Conservation (phyloP, 2,797 vertebrate genomes). For the Cynopterus sphinx region DNA sequence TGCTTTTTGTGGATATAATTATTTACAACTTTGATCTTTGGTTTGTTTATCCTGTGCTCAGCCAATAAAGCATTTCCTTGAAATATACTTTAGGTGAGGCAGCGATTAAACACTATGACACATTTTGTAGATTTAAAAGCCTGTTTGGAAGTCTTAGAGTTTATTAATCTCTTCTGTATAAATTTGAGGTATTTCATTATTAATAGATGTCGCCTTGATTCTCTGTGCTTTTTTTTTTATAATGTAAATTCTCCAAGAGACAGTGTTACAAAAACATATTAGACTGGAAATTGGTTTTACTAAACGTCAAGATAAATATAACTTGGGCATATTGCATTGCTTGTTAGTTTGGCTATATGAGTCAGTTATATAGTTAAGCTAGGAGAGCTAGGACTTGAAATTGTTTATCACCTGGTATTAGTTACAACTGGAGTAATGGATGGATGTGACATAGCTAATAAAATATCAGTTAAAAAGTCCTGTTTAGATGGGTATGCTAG, state of each 20-base stretch:
- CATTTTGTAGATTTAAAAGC: conserved; percentile 27
- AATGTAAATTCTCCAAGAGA: not conserved
- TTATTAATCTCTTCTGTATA: not conserved
- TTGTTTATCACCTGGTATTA: not conserved
- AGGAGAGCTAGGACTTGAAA: not conserved
- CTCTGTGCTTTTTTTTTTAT: not conserved
- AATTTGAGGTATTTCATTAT: conserved; percentile 17
- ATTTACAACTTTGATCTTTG: not conserved
- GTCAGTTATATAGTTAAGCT: not conserved
- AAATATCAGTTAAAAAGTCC: not conserved
- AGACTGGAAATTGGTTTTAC: not conserved
- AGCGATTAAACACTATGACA: not conserved
- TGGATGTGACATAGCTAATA: not conserved
- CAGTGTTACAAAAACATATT: not conserved
- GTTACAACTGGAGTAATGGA: not conserved
- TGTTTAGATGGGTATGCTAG: not conserved
- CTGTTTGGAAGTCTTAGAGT: not conserved
- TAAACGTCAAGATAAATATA: not conserved
- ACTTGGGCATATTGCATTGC: not conserved
- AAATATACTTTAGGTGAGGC: not conserved
- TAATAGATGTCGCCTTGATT: not conserved
- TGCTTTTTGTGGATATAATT: not conserved
- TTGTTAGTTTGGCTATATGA: not conserved
- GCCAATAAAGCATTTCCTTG: not conserved
- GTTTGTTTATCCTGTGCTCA: not conserved